Evolutionary conservation across 2,888 invertebrate genomes (phyloP).

Genomic region (Agrotis segetum): DNA sequence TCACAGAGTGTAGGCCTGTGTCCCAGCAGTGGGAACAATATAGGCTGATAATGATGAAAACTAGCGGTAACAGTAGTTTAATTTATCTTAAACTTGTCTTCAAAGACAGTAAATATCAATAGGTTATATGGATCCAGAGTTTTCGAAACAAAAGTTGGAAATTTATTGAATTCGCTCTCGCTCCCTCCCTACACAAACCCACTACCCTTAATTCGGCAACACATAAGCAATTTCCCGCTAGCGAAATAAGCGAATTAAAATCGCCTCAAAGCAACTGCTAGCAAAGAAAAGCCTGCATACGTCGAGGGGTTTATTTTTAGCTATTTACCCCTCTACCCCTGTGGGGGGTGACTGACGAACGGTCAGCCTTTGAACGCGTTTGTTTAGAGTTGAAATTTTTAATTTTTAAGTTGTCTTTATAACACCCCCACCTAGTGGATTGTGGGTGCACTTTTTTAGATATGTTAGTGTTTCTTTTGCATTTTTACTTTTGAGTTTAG

Average conservation of each 20-base stretch:
- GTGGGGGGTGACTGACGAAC: slow-evolving; percentile 72
- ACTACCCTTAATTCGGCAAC: slow-evolving; percentile 78
- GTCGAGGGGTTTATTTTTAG: slow-evolving; percentile 82
- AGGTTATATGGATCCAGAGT: too few species aligned
- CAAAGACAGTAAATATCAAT: background rate
- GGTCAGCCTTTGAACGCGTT: slow-evolving; percentile 82
- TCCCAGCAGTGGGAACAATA: too few species aligned
- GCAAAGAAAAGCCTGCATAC: slow-evolving; percentile 86
- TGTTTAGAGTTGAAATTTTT: slow-evolving; percentile 64
- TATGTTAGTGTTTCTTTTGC: background rate
- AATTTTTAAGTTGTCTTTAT: slow-evolving; percentile 55
- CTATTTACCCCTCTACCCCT: slow-evolving; percentile 79
- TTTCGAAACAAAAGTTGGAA: background rate
- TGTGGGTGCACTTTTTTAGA: slow-evolving; percentile 18
- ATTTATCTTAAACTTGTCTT: background rate
- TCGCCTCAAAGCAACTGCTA: slow-evolving; percentile 86
- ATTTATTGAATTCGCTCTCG: slow-evolving; percentile 6
- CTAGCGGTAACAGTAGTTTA: too few species aligned
- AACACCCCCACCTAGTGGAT: slow-evolving; percentile 9
- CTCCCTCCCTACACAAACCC: slow-evolving; percentile 44
- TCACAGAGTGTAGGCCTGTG: too few species aligned
- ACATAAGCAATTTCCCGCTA: slow-evolving; percentile 83
- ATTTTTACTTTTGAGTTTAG: slow-evolving; percentile 11
- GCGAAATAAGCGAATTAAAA: slow-evolving; percentile 89
- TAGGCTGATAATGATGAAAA: too few species aligned